phyloP scores from a whole-genome alignment of 2,888 invertebrate species.

The Eristalinus aeneus region DNA sequence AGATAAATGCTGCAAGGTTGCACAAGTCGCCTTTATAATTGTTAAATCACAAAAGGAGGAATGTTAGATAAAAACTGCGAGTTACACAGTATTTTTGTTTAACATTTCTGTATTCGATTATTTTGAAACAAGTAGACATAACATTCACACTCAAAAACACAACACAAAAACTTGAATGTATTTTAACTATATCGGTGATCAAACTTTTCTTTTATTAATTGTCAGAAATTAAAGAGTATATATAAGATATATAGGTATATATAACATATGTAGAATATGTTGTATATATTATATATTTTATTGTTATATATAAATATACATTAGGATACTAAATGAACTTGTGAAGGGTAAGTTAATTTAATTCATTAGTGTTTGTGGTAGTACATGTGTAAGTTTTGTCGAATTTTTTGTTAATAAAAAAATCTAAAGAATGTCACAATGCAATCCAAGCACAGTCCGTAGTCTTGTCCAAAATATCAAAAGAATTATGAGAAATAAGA shows the following conservation, averaged over 20 bases:
- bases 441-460: constrained; percentile 55
- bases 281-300: too few relatives aligned
- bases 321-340: constrained; percentile 55
- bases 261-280: too few relatives aligned
- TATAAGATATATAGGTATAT: constrained; percentile 33
- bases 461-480: constrained; percentile 42
- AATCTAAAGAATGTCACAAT: constrained; percentile 31
- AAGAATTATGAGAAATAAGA: constrained; percentile 1
- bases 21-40: constrained; percentile 8
- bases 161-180: constrained; percentile 38
- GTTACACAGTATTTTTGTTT: constrained; percentile 4
- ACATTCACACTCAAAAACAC: constrained; percentile 55
- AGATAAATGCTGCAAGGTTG: constrained; percentile 28
- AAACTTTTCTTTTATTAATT: constrained; percentile 59
- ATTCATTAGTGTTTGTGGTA: constrained; percentile 55
- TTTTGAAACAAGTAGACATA: constrained; percentile 39
- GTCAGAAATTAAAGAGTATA: constrained; percentile 38
- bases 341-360: constrained; percentile 54
- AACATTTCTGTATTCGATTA: constrained; percentile 18
- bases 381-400: constrained; percentile 59
- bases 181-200: constrained; percentile 66
- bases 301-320: constrained; percentile 10
- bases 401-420: constrained; percentile 43
- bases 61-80: neutral
- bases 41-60: neutral